A percentile compares a stretch with the other conserved stretches of the same genome.
These are phyloP conservation scores for Willisornis vidua DNA, from an alignment of 2,113 vertebrate genomes.

Conservation along the genomic window DNA sequence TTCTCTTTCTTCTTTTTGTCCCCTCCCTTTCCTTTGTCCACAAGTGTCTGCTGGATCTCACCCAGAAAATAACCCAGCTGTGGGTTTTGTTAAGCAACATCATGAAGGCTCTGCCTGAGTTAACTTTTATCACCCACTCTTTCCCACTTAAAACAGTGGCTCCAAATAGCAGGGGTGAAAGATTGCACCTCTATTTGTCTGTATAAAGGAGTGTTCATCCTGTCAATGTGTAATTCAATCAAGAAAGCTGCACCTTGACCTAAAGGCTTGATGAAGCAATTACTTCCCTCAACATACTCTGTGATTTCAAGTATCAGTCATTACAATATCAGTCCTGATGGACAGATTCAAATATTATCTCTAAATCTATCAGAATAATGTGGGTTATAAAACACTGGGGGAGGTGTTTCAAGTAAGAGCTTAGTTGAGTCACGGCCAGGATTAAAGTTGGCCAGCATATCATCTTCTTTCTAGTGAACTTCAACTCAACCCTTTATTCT, in stretches of 20 bases:
- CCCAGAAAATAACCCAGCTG: neutral
- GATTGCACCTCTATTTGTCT: neutral
- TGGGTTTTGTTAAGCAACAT: neutral
- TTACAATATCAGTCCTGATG: neutral
- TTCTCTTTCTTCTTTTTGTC: neutral
- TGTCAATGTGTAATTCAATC: neutral
- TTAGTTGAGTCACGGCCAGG: neutral
- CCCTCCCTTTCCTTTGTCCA: neutral
- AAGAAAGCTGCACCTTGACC: neutral
- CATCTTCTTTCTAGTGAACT: neutral
- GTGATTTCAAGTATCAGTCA: neutral
- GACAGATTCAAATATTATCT: neutral
- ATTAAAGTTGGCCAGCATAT: neutral
- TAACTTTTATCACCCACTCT: neutral
- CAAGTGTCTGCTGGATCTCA: neutral
- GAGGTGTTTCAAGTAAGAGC: neutral
- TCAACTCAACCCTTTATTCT: neutral
- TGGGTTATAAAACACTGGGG: neutral
- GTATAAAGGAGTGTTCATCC: neutral
- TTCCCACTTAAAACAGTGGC: neutral
- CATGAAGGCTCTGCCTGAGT: neutral
- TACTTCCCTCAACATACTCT: neutral
- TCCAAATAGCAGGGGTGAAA: neutral
- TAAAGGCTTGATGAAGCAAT: neutral
- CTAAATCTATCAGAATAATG: neutral